Conservation (phyloP, 2,888 invertebrate genomes). For the Branchellion lobata region DNA sequence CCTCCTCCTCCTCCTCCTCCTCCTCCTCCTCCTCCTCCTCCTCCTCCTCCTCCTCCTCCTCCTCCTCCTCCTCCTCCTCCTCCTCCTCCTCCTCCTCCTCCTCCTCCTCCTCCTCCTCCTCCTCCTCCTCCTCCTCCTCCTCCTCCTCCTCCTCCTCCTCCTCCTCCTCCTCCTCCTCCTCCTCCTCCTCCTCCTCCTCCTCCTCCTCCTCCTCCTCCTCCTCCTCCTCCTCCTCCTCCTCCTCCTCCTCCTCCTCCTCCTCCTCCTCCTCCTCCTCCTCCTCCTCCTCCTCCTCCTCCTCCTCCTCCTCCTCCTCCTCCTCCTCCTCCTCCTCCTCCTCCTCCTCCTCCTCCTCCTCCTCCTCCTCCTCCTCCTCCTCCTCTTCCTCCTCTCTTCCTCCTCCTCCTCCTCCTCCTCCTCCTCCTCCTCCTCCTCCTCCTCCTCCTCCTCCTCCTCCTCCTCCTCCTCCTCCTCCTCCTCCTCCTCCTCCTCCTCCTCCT, state of each 20-base stretch:
- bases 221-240: background rate
- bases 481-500: background rate
- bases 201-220: conserved; percentile 7
- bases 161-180: background rate
- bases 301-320: background rate
- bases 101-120: background rate
- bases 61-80: no score
- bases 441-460: background rate
- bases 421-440: background rate
- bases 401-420: background rate
- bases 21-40: conserved; percentile 3
- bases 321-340: background rate
- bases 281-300: background rate
- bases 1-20: background rate
- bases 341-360: background rate
- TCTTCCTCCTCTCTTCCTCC: conserved; percentile 10
- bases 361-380: background rate
- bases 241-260: background rate
- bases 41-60: background rate
- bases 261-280: conserved; percentile 3
- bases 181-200: background rate
- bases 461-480: background rate
- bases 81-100: background rate
- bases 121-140: conserved; percentile 5
- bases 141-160: conserved; percentile 5